A percentile compares a stretch with the other conserved stretches of the same genome.
Conservation (phyloP, 2,797 vertebrate genomes). For the Sebastes cheni region DNA sequence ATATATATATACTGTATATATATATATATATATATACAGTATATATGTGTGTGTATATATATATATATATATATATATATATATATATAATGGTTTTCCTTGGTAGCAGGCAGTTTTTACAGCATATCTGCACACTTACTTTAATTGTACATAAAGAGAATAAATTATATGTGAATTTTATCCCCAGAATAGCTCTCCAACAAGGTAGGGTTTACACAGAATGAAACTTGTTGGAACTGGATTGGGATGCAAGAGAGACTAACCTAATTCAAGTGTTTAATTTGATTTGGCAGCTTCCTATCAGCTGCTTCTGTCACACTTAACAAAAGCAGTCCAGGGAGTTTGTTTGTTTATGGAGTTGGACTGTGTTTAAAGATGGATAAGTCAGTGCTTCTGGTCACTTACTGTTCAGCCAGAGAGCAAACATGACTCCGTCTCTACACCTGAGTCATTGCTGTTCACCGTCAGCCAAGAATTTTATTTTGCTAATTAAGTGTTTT, state of each 20-base stretch:
- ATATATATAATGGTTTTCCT: no score
- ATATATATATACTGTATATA: not conserved
- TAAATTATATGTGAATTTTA: not conserved
- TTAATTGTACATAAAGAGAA: conserved; percentile 13
- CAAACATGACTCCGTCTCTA: not conserved
- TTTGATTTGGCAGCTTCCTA: conserved; percentile 32
- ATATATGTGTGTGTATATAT: no score
- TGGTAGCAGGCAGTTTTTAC: not conserved
- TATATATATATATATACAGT: no score
- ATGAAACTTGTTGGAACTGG: not conserved
- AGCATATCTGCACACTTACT: conserved; percentile 6
- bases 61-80: no score
- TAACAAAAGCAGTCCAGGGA: conserved; percentile 3
- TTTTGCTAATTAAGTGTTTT: not conserved
- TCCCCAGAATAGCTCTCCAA: not conserved
- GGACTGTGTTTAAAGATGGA: conserved; percentile 4
- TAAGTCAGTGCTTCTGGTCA: conserved; percentile 11
- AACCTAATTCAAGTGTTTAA: conserved; percentile 23
- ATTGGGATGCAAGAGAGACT: not conserved
- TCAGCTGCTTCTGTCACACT: conserved; percentile 3
- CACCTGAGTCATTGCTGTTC: conserved; percentile 7
- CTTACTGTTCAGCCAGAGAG: conserved; percentile 2
- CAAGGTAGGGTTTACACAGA: conserved; percentile 7
- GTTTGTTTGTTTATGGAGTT: conserved; percentile 10
- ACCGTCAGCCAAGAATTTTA: not conserved